phyloP scores from a whole-genome alignment of 1,140 invertebrate genomes.

The Oscheius sp. region DNA sequence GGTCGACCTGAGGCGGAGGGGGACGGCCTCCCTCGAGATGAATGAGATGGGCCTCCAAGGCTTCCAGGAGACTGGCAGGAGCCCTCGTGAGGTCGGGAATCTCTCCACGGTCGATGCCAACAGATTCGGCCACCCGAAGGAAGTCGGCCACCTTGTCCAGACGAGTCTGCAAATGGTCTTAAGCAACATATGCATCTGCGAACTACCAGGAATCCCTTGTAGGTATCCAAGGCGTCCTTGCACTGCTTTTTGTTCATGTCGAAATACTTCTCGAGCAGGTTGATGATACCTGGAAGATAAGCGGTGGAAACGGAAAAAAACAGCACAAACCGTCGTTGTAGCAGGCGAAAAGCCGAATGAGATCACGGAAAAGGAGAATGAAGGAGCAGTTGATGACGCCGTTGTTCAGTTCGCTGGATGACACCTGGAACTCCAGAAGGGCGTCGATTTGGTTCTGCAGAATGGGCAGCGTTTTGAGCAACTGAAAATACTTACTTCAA shows the following conservation, averaged over 20 bases:
- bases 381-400: constrained; percentile 98
- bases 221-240: constrained; percentile 92
- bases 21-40: constrained; percentile 72
- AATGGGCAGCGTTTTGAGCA: constrained; percentile 91
- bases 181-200: too few relatives aligned
- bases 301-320: neutral
- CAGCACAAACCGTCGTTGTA: constrained; percentile 77
- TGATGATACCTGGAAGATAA: constrained; percentile 78
- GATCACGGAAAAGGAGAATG: constrained; percentile 94
- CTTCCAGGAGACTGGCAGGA: constrained; percentile 94
- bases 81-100: constrained; percentile 97
- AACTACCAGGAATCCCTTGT: constrained; percentile 95
- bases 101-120: constrained; percentile 97
- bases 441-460: constrained; percentile 91
- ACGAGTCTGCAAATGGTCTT: constrained; percentile 66
- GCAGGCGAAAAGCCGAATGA: constrained; percentile 96
- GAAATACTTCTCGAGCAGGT: constrained; percentile 97
- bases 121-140: constrained; percentile 92
- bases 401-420: constrained; percentile 91
- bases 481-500: constrained; percentile 59
- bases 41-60: constrained; percentile 89
- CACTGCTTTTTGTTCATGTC: constrained; percentile 99
- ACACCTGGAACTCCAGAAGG: constrained; percentile 94
- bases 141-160: constrained; percentile 99
- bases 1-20: constrained; percentile 29